A percentile compares a stretch with the other conserved stretches of the same genome.
These are phyloP conservation scores for Myripristis jacobus DNA, from an alignment of 2,797 vertebrate genomes.

Conservation along the genomic window DNA sequence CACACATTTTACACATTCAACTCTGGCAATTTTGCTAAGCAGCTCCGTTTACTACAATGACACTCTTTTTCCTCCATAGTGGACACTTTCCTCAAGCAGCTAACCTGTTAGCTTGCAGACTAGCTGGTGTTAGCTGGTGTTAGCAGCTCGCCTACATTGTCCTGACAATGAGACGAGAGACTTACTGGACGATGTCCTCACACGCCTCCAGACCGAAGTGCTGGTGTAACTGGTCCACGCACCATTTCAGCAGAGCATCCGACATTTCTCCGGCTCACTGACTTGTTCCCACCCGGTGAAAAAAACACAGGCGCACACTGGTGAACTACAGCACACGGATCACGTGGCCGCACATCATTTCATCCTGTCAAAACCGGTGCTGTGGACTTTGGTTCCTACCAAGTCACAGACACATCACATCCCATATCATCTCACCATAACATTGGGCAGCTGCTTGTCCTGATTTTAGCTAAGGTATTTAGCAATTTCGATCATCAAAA, in stretches of 20 bases:
- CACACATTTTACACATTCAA: background rate
- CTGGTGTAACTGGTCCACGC: slow-evolving; percentile 84
- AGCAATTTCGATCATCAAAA: background rate
- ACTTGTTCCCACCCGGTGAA: slow-evolving; percentile 57
- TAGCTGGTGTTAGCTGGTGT: background rate
- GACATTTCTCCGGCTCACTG: slow-evolving; percentile 69
- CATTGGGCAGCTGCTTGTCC: background rate
- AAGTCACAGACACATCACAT: background rate
- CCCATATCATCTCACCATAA: background rate
- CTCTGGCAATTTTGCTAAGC: background rate
- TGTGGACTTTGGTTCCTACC: slow-evolving; percentile 41
- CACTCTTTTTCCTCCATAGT: background rate
- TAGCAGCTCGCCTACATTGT: background rate
- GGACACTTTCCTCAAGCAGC: background rate
- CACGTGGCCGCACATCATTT: background rate
- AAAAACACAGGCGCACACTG: slow-evolving; percentile 56
- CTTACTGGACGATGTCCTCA: slow-evolving; percentile 93
- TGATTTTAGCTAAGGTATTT: background rate
- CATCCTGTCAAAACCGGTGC: slow-evolving; percentile 20
- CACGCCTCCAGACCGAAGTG: slow-evolving; percentile 90
- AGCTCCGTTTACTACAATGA: background rate
- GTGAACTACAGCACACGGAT: too few relatives aligned
- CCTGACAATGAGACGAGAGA: background rate
- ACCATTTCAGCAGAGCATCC: slow-evolving; percentile 86
- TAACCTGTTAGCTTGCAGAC: background rate